Evolutionary conservation across 2,113 vertebrate genomes (phyloP).

Genomic region (Chelonoidis abingdonii): DNA sequence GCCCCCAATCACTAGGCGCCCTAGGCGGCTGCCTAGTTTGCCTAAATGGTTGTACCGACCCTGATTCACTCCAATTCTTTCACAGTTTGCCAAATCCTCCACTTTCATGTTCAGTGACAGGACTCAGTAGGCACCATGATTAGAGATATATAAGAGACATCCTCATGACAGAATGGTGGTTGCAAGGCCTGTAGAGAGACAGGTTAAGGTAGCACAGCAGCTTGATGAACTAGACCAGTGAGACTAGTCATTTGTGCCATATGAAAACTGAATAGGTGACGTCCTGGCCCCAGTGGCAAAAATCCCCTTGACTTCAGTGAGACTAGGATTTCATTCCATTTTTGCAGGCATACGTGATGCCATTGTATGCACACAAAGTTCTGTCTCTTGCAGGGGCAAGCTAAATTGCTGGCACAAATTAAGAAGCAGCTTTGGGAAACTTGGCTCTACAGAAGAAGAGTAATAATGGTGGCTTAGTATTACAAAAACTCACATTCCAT

Average conservation of each 20-base stretch:
- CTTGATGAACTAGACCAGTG: not conserved
- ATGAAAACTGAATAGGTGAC: not conserved
- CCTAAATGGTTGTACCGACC: no score
- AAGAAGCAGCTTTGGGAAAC: not conserved
- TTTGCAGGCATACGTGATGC: not conserved
- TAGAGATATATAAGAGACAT: not conserved
- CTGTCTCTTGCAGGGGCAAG: not conserved
- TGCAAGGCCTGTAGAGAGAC: not conserved
- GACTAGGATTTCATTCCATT: not conserved
- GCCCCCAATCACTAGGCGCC: no score
- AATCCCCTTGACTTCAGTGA: not conserved
- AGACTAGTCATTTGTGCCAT: not conserved
- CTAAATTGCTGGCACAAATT: not conserved
- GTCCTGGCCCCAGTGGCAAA: not conserved
- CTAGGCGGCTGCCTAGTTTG: no score
- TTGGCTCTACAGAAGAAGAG: not conserved
- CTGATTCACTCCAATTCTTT: accelerated
- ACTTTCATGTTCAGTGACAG: not conserved
- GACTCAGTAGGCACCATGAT: not conserved
- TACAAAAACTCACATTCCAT: not conserved
- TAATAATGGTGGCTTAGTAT: not conserved
- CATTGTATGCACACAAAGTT: no score
- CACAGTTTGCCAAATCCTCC: conserved; percentile 1
- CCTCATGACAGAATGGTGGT: not conserved
- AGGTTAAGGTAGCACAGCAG: not conserved